Base-by-base conservation (phyloP, 2,888 invertebrate species). In the Pseudolycoriella hygida region DNA sequence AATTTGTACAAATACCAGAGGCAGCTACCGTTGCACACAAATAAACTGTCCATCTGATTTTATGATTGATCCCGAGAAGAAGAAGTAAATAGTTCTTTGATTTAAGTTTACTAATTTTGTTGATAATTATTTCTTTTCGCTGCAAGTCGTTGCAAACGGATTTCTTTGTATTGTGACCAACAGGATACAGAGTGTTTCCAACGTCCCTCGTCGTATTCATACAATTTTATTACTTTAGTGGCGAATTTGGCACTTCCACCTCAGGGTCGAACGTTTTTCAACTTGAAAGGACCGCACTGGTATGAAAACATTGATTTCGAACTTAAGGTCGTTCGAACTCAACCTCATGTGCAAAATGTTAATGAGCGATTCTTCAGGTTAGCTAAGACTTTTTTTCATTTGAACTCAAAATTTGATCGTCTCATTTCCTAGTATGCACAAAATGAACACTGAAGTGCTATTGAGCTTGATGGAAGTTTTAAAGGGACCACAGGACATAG, bases 151-250 rank as follows among this genome's bases (percentile, higher is more conserved):
- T 94, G 94, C 59, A 74, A 80, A 45, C 73, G 83, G 45, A 69
- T 74, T 20, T 73, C 75, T 45, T 73, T 75, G 19, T 70, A 73
- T 40, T 94, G 93, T 57, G 74, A 74, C 34, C 67, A 74, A 18
- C 73, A 76, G n/a, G 84, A 86, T 60, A 63, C 69, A 54, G 70
- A 75, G 19, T 96, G 96, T 55, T 70, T 80, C 44, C 75, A 75
- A 40, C 76, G 77, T 55, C 92, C 96, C 0, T 76, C 87, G 40
- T 83, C 87, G 44, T 85, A 85, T 60, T 89, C 89, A 30, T 92
- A 82, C 69, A 92, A 94, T 66, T 96, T 88, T 64, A 84, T 97
- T 54, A 86, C 92, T 1, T 80, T 97, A 56, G 85, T 88, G 0
- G 84, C 90, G 18, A 82, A 86, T 59, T 67, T 86, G 45, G 78